phyloP scores from a whole-genome alignment of 1,140 invertebrate species.

The Anadara kagoshimensis region DNA sequence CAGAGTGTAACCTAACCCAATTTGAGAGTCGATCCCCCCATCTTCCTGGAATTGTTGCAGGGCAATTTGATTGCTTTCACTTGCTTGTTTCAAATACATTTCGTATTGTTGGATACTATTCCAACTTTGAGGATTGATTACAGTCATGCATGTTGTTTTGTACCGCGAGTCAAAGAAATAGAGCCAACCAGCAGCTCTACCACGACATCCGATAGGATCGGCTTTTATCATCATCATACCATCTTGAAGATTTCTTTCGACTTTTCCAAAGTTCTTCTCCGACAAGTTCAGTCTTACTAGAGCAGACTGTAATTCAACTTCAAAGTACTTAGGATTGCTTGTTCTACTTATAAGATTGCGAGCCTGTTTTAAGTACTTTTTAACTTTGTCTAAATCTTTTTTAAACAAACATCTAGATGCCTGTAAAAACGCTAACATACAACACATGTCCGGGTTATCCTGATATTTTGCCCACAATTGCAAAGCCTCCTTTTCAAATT shows the following conservation, averaged over 20 bases:
- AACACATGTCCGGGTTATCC: constrained; percentile 34
- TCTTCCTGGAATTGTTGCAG: constrained; percentile 43
- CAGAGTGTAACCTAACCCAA: constrained; percentile 52
- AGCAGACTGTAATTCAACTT: constrained; percentile 41
- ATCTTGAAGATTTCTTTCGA: constrained; percentile 40
- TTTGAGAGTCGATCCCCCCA: constrained; percentile 47
- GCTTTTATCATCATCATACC: constrained; percentile 46
- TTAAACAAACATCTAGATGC: constrained; percentile 41
- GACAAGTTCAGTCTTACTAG: constrained; percentile 45
- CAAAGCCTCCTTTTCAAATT: constrained; percentile 27
- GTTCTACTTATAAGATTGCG: constrained; percentile 37
- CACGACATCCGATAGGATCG: constrained; percentile 39
- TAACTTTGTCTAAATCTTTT: constrained; percentile 40
- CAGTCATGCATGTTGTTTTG: constrained; percentile 35
- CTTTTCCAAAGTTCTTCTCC: constrained; percentile 39
- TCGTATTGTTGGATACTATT: constrained; percentile 13
- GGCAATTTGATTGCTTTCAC: constrained; percentile 33
- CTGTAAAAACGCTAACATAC: constrained; percentile 40
- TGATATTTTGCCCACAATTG: constrained; percentile 19
- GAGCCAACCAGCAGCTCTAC: constrained; percentile 45
- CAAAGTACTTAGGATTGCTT: constrained; percentile 42
- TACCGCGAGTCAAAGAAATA: constrained; percentile 46
- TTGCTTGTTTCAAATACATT: constrained; percentile 22
- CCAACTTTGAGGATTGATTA: constrained; percentile 35
- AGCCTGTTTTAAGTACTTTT: constrained; percentile 26